Conservation (phyloP, 1,140 invertebrate genomes). For the Pararge aegeria region DNA sequence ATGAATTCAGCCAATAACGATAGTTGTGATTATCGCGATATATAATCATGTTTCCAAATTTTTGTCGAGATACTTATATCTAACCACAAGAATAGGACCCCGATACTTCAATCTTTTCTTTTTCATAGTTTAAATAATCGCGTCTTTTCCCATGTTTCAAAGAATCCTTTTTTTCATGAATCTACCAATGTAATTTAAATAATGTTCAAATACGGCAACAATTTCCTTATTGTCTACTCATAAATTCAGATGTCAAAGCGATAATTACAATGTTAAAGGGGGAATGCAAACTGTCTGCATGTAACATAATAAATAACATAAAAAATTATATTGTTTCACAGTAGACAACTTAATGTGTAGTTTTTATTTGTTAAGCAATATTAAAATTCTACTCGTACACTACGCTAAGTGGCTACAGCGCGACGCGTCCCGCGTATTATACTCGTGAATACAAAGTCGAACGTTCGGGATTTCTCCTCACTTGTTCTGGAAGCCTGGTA, state of each 20-base stretch:
- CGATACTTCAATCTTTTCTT: too few relatives aligned
- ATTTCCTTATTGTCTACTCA: too few relatives aligned
- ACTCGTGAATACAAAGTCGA: not conserved
- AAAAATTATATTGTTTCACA: not conserved
- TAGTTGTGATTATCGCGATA: too few relatives aligned
- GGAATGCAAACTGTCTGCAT: not conserved
- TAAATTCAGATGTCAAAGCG: not conserved
- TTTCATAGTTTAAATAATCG: too few relatives aligned
- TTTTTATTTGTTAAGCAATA: not conserved
- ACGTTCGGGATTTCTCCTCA: conserved; percentile 14
- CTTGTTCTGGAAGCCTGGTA: conserved; percentile 31
- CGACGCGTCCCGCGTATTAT: not conserved
- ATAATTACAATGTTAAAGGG: not conserved
- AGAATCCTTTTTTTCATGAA: too few relatives aligned
- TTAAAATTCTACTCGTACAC: not conserved
- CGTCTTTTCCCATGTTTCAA: too few relatives aligned
- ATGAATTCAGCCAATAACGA: too few relatives aligned
- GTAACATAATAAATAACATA: not conserved
- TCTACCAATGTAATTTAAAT: too few relatives aligned
- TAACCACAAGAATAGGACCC: too few relatives aligned
- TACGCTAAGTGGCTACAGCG: not conserved
- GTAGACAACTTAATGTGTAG: not conserved
- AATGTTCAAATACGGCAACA: too few relatives aligned
- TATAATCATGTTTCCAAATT: too few relatives aligned
- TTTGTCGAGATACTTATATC: too few relatives aligned